Evolutionary conservation across 2,888 invertebrate species (phyloP).

Genomic region (Thelaira solivaga): DNA sequence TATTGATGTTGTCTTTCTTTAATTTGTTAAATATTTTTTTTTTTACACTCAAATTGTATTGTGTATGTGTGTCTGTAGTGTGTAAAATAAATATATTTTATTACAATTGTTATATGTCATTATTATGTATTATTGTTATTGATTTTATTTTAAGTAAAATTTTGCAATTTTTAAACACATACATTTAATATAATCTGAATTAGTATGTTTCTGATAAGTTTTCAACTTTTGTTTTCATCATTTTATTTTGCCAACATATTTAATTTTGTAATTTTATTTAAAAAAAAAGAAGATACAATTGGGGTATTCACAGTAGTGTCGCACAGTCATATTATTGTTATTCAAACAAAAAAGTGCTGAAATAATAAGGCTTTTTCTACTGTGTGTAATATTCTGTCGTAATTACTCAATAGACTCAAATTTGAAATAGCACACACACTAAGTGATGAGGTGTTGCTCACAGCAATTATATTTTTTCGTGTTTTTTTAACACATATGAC

Average conservation of each 20-base stretch:
- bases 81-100: constrained; percentile 7
- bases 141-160: constrained; percentile 17
- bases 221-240: background rate
- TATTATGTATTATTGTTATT: background rate
- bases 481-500: too few relatives aligned
- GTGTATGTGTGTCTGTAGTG: background rate
- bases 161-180: constrained; percentile 28
- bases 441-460: too few relatives aligned
- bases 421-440: too few relatives aligned
- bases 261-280: too few relatives aligned
- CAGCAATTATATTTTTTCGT: too few relatives aligned
- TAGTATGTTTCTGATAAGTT: background rate
- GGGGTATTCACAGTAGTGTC: too few relatives aligned
- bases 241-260: constrained; percentile 36
- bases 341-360: too few relatives aligned
- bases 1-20: constrained; percentile 25
- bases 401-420: too few relatives aligned
- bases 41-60: constrained; percentile 38
- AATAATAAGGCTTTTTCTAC: too few relatives aligned
- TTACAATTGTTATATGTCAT: constrained; percentile 12
- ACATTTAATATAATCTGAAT: constrained; percentile 33
- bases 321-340: too few relatives aligned
- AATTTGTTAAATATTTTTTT: constrained; percentile 39
- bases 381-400: too few relatives aligned
- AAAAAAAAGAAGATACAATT: too few relatives aligned